Evolutionary conservation across 2,888 invertebrate genomes (phyloP), one percentile per base, ranked within the genome.

Genomic region (Eupithecia insigniata): DNA sequence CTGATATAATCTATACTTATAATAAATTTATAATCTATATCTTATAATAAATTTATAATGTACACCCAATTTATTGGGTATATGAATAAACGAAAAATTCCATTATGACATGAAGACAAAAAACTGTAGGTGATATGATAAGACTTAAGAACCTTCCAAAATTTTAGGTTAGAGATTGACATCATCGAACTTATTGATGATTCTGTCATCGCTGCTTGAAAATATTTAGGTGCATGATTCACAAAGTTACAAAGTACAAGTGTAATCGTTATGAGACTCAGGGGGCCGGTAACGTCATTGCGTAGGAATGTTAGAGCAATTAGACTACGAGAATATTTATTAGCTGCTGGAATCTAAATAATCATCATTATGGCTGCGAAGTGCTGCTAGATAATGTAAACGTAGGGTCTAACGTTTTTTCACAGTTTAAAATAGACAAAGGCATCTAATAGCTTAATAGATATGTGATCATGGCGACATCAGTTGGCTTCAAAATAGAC

Each of bases 231-330:
- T 62, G 69, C 73, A 76, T 82, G 79, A 83, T 81, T 84, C 80
- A 82, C 18, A 64, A 39, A 43, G 8, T 10, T 75, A 69, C 70
- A 60, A 74, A 65, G 28, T 76, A 73, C 82, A 81, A 80, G 80
- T 32, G 34, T 62, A 62, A 55, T 83, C 78, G 75, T 78, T 76
- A 73, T 71, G 76, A 78, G 82, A 81, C 75, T 66, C 67, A 43
- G 70, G 68, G n/a, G 75, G 73, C 76, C 74, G 70, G 78, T 85
- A 85, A 83, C 87, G 82, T 88, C 88, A 88, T 86, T 84, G 84
- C 79, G 66, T 72, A 72, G 89, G 90, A 89, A 91, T 90, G 89
- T 81, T 81, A 81, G 79, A 85, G 84, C 86, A 87, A 88, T 90
- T 89, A 89, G 68, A 66, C 71, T 73, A 69, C 70, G 69, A 61